Evolutionary conservation across 2,888 invertebrate species (phyloP), one percentile per base, ranked within the genome.

Genomic region (Hydrotaea cyrtoneurina): DNA sequence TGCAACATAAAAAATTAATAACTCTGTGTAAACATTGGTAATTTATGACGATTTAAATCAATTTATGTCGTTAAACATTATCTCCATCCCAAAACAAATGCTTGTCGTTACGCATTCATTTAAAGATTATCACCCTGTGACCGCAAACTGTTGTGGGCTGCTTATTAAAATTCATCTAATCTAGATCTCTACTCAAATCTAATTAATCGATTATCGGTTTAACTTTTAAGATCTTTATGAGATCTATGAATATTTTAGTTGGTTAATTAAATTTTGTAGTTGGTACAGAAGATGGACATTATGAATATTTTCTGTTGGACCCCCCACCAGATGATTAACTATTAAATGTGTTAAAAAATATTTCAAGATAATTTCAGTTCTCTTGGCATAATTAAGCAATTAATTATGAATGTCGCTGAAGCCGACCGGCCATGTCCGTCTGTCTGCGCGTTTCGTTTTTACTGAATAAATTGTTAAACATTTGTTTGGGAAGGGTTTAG

Each of bases 351-450:
- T 64, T 77, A 66, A 57, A 31, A 64, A 19, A 4, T 50, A 39
- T 53, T 80, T 50, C 31, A 19, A 43, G 66, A 55, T 78, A 50
- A 36, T 59, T 21, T 26, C 8, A n/a, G 69, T 7, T 64, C 39
- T 7, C 64, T 36, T 23, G 19, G 50, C 69, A 73, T 82, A 71
- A 82, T 74, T 59, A 74, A 74, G 59, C 43, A 82, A 82, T 82
- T 78, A 78, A 82, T 82, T 39, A 69, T 78, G 46, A 46, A 46
- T 46, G 46, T 46, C 23, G 15, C 11, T 21, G 4, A 19, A 57
- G 17, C 3, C 2, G n/a, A n/a, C n/a, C n/a, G n/a, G n/a, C n/a
- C n/a, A n/a, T n/a, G n/a, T n/a, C n/a, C n/a, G n/a, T n/a, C n/a
- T n/a, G n/a, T n/a, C n/a, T n/a, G n/a, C n/a, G n/a, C 19, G 53